These are phyloP conservation scores for Noturus placidus DNA, from an alignment of 2,113 vertebrate genomes.

Conservation along the genomic window DNA sequence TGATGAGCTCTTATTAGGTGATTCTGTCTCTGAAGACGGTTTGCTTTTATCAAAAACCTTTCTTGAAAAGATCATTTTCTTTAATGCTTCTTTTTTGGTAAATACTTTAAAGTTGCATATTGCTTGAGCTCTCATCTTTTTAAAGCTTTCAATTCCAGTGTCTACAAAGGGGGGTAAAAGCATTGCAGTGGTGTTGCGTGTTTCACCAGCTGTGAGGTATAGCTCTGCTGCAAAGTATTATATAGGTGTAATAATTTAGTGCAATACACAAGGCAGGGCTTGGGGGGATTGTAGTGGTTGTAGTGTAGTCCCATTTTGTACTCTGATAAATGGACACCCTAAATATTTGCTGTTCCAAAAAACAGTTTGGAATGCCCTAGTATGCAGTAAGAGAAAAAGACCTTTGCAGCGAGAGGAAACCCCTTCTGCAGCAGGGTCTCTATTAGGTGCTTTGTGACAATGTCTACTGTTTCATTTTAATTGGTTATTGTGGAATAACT, in stretches of 20 bases:
- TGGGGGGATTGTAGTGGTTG: not conserved
- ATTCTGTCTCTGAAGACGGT: not conserved
- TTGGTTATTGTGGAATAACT: not conserved
- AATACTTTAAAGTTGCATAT: not conserved
- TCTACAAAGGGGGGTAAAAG: slow-evolving; percentile 9
- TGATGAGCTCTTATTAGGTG: not conserved
- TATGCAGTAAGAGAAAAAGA: not conserved
- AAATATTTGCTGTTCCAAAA: not conserved
- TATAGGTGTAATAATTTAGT: not conserved
- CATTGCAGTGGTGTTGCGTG: not conserved
- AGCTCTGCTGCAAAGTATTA: not conserved
- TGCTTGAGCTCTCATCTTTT: not conserved
- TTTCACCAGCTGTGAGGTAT: not conserved
- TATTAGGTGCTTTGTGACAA: not conserved
- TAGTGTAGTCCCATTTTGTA: not conserved
- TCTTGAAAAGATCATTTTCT: not conserved
- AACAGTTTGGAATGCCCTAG: not conserved
- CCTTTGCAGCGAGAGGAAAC: not conserved
- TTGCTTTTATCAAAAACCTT: slow-evolving; percentile 18
- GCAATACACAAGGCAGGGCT: not conserved
- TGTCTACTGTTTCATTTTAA: not conserved
- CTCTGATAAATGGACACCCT: not conserved
- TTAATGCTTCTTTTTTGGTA: slow-evolving; percentile 6
- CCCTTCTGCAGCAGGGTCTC: not conserved
- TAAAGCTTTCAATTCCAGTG: slow-evolving; percentile 13